These are phyloP conservation scores for Synaphobranchus kaupii DNA, from an alignment of 2,797 vertebrate species.

Conservation along the genomic window DNA sequence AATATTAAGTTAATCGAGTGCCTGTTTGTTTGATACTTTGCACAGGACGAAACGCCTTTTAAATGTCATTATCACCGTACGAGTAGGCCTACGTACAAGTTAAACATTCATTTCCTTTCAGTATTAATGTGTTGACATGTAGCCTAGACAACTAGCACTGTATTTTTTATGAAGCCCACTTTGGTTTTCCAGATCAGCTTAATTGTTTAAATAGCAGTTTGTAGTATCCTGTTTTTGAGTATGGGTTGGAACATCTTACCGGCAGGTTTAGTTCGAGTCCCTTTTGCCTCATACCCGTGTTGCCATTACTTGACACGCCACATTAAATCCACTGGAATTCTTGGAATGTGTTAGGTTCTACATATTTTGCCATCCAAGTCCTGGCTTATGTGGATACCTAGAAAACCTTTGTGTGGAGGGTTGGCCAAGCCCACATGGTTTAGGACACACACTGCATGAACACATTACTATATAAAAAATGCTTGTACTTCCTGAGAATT, in stretches of 20 bases:
- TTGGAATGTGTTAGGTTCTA: not conserved
- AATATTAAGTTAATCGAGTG: not conserved
- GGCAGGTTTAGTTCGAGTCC: constrained; percentile 10
- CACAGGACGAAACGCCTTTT: constrained; percentile 5
- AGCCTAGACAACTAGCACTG: not conserved
- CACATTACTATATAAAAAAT: not conserved
- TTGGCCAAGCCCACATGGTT: not conserved
- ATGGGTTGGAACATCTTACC: not conserved
- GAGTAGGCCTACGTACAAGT: too few species aligned
- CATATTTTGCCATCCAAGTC: not conserved
- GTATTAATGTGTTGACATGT: not conserved
- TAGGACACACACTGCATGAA: not conserved
- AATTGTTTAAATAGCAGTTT: not conserved
- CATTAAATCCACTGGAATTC: not conserved
- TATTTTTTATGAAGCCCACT: not conserved
- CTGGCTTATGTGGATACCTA: not conserved
- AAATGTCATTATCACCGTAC: not conserved
- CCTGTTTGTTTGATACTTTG: not conserved
- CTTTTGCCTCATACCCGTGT: not conserved
- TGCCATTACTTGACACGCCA: not conserved
- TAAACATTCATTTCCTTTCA: too few species aligned
- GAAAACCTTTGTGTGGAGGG: not conserved
- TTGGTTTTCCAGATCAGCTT: not conserved
- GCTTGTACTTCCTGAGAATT: not conserved
- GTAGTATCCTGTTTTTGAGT: not conserved